Evolutionary conservation across 2,888 invertebrate species (phyloP), one percentile per base, ranked within the genome.

Genomic region (Cremastinae sp.): DNA sequence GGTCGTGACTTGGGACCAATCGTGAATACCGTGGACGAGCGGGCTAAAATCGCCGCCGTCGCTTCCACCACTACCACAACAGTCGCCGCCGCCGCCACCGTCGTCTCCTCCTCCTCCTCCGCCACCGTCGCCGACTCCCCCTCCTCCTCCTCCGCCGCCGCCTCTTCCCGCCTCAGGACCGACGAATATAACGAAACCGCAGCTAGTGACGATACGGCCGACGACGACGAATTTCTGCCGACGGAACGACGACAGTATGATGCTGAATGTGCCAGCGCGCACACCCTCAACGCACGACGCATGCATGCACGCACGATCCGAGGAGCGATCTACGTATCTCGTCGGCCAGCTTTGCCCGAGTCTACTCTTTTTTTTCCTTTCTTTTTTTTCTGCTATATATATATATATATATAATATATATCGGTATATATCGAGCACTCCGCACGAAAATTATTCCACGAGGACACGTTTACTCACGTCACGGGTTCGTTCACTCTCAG

Each of bases 21-120:
- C 83, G 84, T 84, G 82, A 85, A 85, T 85, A 85, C 84, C 85
- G 84, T 85, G 82, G 83, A 83, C 83, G 84, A 85, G 85, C 86
- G 58, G 76, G 69, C 70, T 77, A 71, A 70, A 68, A 74, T 47
- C 66, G 53, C 75, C 78, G 77, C 74, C 70, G 70, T 72, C 64
- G 71, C 69, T 62, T 35, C 70, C 73, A 45, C 61, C 45, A 39
- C 74, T 35, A 22, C 53, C 55, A 45, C 62, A 66, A 66, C 74
- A 51, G 61, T 58, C 55, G 12, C 62, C 62, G 5, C 56, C 62
- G 12, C 71, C 66, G 28, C 28, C 74, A 10, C 41, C 64, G 43
- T 39, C 79, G 39, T 69, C 80, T 12, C 64, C 72, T 14, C 65
- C 66, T 22, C 58, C 65, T 10, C 61, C 65, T 22, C 47, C 73